These are phyloP conservation scores for Oreonectes daqikongensis DNA, from an alignment of 2,797 vertebrate species.

Conservation along the genomic window DNA sequence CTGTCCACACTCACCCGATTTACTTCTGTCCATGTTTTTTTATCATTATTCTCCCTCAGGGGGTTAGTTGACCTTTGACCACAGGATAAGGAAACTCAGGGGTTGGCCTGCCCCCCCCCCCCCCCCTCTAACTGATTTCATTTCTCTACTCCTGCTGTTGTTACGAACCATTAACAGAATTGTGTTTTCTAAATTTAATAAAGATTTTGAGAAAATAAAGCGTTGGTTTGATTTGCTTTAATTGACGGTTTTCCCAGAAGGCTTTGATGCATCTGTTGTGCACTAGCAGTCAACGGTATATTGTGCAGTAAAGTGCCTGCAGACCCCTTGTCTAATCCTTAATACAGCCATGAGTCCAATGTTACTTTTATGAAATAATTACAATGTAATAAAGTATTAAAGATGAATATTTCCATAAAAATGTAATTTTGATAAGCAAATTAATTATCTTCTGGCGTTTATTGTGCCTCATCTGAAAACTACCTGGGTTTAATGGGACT, in stretches of 20 bases:
- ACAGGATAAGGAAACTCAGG: conserved; percentile 74
- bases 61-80: conserved; percentile 55
- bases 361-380: background rate
- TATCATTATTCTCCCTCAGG: conserved; percentile 17
- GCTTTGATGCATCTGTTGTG: background rate
- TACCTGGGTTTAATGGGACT: background rate
- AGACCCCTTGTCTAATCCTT: too few relatives aligned
- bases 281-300: background rate
- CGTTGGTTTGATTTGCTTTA: background rate
- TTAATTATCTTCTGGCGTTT: background rate
- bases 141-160: conserved; percentile 77
- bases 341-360: background rate
- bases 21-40: conserved; percentile 11
- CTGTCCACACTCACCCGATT: background rate
- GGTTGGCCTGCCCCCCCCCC: conserved; percentile 75
- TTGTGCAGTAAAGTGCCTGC: background rate
- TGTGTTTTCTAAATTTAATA: conserved; percentile 88
- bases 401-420: too few relatives aligned
- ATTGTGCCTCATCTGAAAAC: background rate
- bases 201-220: conserved; percentile 78
- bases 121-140: conserved; percentile 72
- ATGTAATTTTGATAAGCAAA: background rate
- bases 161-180: conserved; percentile 80
- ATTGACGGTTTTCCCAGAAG: background rate
- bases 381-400: background rate